Percentiles rank a stretch among this genome's conserved stretches.
These are phyloP conservation scores for Dynastes hyllus DNA, from an alignment of 2,888 invertebrate species.

Conservation along the genomic window DNA sequence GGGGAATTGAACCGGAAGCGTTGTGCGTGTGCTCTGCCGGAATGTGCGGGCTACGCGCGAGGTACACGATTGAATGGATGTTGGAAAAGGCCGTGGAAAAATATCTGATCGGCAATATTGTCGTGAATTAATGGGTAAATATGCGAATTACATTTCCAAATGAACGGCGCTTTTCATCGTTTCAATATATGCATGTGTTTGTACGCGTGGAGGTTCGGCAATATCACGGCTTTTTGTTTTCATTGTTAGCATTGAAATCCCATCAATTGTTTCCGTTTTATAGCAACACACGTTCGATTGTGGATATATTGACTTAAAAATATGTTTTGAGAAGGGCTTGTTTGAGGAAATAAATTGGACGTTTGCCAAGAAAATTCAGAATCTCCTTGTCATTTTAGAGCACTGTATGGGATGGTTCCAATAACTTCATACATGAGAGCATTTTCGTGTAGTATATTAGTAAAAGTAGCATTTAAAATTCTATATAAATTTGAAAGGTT, in stretches of 20 bases:
- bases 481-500: too few species aligned
- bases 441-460: too few species aligned
- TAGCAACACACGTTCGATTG: not conserved
- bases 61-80: conserved; percentile 22
- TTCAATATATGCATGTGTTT: not conserved
- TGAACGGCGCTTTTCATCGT: conserved; percentile 30
- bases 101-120: conserved; percentile 38
- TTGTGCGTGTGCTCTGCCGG: conserved; percentile 1
- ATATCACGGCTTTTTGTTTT: conserved; percentile 21
- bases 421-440: too few species aligned
- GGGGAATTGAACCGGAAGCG: conserved; percentile 27
- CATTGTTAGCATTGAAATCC: conserved; percentile 14
- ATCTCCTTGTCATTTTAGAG: too few species aligned
- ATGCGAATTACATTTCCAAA: conserved; percentile 34
- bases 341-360: too few species aligned
- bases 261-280: conserved; percentile 20
- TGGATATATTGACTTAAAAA: too few species aligned
- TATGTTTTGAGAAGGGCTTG: too few species aligned
- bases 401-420: too few species aligned
- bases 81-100: not conserved
- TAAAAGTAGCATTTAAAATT: too few species aligned
- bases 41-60: not conserved
- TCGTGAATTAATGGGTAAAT: conserved; percentile 32
- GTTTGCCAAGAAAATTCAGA: too few species aligned
- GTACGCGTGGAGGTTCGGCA: not conserved